Evolutionary conservation across 92 coral and sea anemone genomes (phyloP).

Genomic region (Porites rus): DNA sequence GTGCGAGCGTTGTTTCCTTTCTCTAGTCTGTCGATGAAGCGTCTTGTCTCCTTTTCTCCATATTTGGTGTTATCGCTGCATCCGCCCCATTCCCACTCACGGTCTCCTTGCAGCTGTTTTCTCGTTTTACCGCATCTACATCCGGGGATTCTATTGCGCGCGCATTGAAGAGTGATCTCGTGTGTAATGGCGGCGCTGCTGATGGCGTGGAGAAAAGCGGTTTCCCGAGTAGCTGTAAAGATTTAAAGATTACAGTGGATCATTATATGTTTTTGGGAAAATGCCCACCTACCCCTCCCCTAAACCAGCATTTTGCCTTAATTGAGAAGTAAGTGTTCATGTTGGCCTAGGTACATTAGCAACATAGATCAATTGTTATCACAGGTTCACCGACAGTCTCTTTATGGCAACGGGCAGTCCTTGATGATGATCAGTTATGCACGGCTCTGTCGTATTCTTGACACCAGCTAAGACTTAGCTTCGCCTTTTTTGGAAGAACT

Average conservation of each 20-base stretch:
- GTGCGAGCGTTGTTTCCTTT: conserved; percentile 31
- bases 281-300: too few relatives aligned
- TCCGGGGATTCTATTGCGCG: conserved; percentile 67
- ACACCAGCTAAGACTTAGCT: too few relatives aligned
- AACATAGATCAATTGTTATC: too few relatives aligned
- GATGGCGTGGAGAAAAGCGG: conserved; percentile 73
- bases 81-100: conserved; percentile 71
- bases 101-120: not conserved
- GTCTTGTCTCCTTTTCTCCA: conserved; percentile 74
- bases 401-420: not conserved
- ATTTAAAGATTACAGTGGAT: not conserved
- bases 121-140: conserved; percentile 59
- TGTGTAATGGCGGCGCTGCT: conserved; percentile 75
- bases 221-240: conserved; percentile 66
- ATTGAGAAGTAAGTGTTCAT: too few relatives aligned
- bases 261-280: too few relatives aligned
- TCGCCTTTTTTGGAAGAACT: too few relatives aligned
- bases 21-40: conserved; percentile 76
- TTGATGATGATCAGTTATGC: too few relatives aligned
- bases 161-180: conserved; percentile 63
- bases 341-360: too few relatives aligned
- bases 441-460: too few relatives aligned
- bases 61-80: conserved; percentile 78
- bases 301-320: too few relatives aligned
- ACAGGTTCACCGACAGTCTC: too few relatives aligned